Conservation (phyloP, 2,113 vertebrate genomes). For the Lutjanus erythropterus region DNA sequence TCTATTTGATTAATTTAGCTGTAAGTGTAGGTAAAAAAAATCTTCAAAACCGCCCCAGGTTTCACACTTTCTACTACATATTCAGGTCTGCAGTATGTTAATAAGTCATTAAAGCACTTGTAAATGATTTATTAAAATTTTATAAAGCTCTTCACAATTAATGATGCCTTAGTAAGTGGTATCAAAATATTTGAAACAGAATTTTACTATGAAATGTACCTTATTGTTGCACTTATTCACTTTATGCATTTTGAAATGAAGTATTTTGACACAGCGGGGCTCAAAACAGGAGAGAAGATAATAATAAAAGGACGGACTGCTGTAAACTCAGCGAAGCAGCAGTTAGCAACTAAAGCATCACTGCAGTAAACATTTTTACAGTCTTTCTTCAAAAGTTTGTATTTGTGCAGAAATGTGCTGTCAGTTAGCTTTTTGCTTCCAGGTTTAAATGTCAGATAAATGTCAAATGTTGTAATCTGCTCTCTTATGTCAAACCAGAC, state of each 20-base stretch:
- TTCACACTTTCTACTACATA: neutral
- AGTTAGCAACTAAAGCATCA: neutral
- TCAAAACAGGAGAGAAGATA: conserved; percentile 13
- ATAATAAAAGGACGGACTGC: neutral
- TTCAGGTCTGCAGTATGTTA: neutral
- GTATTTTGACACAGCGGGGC: conserved; percentile 8
- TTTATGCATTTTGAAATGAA: conserved; percentile 10
- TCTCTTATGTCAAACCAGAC: conserved; percentile 43
- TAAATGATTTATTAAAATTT: neutral
- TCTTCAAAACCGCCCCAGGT: neutral
- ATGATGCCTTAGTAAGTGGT: neutral
- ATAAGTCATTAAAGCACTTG: neutral
- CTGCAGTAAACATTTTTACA: conserved; percentile 19
- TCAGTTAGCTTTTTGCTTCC: conserved; percentile 21
- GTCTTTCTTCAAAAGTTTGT: conserved; percentile 27
- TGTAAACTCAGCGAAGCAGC: neutral
- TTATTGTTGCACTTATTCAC: conserved; percentile 2
- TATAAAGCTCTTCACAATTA: neutral
- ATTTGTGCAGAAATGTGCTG: conserved; percentile 23
- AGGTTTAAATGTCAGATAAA: conserved; percentile 72
- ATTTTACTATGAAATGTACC: neutral
- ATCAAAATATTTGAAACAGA: neutral
- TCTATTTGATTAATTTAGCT: conserved; percentile 17
- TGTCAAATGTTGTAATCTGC: conserved; percentile 58
- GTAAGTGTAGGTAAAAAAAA: neutral